Evolutionary conservation across 2,797 vertebrate species (phyloP), one percentile per base, ranked within the genome.

Genomic region (Propithecus deckenii): DNA sequence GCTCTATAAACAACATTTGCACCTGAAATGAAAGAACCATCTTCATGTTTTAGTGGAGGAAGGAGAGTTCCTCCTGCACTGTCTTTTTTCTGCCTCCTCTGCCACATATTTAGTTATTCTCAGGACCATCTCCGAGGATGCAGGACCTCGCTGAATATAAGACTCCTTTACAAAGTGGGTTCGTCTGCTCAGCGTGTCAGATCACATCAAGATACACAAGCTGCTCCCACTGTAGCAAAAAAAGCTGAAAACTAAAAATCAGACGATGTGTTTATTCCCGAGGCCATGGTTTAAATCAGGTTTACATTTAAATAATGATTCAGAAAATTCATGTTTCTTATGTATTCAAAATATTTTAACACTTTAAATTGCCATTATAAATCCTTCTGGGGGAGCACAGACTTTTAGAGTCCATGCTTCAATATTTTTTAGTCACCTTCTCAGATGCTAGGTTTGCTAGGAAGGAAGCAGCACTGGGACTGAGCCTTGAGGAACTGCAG

Each of bases 201-300:
- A 52, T 85, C 22, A 78, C 41, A 67, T 83, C 61, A 84, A 55
- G 30, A 91, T 35, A 79, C 6, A 67, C 35, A 50, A 57, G 48
- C 43, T 22, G 22, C 7, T 59, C 5, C 10, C 43, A 32, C 8
- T 2, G 5, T 2, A 57, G 41, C 32, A 52, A 55, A 84, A 48
- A 94, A 89, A 25, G 76, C 35, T 69, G 69, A 76, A 91, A 78
- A 75, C 22, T 86, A 71, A 97, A 86, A 93, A 48, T 69, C 43
- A 67, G 46, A 67, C 38, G 12, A 50, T 20, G 23, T 65, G 32
- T 48, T 83, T 65, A 75, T 61, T 85, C 22, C 57, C 25, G 61
- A 89, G 41, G 5, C 10, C 30, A 65, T 38, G 4, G 15, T 75
- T 55, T 35, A 93, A 71, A 18, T 59, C 50, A 83, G 7, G n/a